Conservation (phyloP, 37 sponge, comb jelly and placozoan genomes). For the Dysidea cf. avara region DNA sequence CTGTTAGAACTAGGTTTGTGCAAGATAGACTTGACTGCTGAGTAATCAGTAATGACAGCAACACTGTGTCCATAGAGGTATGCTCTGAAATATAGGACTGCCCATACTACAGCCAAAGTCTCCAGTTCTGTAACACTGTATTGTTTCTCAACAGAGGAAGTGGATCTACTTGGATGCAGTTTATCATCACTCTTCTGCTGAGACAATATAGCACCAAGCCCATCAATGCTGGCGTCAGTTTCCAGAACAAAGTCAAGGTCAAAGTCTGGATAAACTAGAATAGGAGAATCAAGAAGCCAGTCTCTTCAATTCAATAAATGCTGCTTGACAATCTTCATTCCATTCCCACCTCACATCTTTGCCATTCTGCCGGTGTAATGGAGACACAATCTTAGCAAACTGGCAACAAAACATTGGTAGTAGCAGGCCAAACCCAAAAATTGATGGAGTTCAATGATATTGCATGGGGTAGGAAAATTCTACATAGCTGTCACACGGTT, state of each 20-base stretch:
- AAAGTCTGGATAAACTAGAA: too few relatives aligned
- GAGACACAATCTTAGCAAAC: conserved; percentile 22
- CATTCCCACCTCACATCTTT: conserved; percentile 18
- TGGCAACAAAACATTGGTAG: conserved; percentile 15
- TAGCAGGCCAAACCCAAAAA: conserved; percentile 32
- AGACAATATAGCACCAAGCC: too few relatives aligned
- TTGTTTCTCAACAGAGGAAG: conserved; percentile 20
- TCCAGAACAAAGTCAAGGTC: too few relatives aligned
- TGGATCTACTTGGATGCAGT: conserved; percentile 24
- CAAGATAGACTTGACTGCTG: conserved; percentile 31
- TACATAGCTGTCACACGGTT: conserved; percentile 5
- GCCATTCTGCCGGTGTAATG: too few relatives aligned
- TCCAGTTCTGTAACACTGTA: conserved; percentile 39
- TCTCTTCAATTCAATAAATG: conserved; percentile 10
- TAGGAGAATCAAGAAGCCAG: too few relatives aligned
- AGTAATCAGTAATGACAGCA: conserved; percentile 24
- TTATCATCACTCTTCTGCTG: too few relatives aligned
- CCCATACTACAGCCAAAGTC: conserved; percentile 46
- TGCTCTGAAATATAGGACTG: conserved; percentile 5
- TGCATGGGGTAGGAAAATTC: conserved; percentile 17
- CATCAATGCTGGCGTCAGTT: too few relatives aligned
- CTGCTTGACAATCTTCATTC: conserved; percentile 11
- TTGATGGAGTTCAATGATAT: conserved; percentile 7
- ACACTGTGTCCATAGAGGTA: conserved; percentile 23
- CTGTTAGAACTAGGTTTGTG: conserved; percentile 17